Evolutionary conservation across 2,888 invertebrate species (phyloP).

Genomic region (Corythucha ciliata): DNA sequence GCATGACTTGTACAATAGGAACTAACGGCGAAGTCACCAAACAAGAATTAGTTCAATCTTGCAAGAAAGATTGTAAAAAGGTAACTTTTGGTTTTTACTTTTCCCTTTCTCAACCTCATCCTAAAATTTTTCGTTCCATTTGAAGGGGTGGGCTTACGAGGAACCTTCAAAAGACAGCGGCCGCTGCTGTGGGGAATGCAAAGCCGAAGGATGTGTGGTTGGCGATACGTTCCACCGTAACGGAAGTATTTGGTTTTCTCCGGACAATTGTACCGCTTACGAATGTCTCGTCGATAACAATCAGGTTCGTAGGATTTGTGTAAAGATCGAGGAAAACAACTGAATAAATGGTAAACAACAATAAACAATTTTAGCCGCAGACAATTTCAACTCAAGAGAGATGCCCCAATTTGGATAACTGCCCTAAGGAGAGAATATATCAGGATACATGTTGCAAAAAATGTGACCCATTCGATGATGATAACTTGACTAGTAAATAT

Average conservation of each 20-base stretch:
- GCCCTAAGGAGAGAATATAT: constrained; percentile 49
- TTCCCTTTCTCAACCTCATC: constrained; percentile 19
- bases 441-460: constrained; percentile 58
- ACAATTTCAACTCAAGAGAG: constrained; percentile 47
- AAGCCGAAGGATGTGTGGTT: constrained; percentile 52
- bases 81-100: constrained; percentile 36
- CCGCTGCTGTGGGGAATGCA: constrained; percentile 58
- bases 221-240: constrained; percentile 44
- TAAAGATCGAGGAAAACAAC: no score
- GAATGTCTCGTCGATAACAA: constrained; percentile 44
- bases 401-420: constrained; percentile 56
- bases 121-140: constrained; percentile 19
- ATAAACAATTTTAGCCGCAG: constrained; percentile 42
- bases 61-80: constrained; percentile 45
- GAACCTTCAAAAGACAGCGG: constrained; percentile 41
- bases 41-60: constrained; percentile 48
- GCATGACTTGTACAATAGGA: constrained; percentile 45
- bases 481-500: constrained; percentile 13
- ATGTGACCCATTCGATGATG: constrained; percentile 48
- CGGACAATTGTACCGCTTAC: constrained; percentile 53
- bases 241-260: constrained; percentile 51
- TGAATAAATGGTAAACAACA: neutral
- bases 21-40: constrained; percentile 46
- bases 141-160: constrained; percentile 53
- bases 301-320: constrained; percentile 31